A percentile compares a stretch with the other conserved stretches of the same genome.
These are phyloP conservation scores for Chionoecetes opilio DNA, from an alignment of 1,140 invertebrate genomes.

Conservation along the genomic window DNA sequence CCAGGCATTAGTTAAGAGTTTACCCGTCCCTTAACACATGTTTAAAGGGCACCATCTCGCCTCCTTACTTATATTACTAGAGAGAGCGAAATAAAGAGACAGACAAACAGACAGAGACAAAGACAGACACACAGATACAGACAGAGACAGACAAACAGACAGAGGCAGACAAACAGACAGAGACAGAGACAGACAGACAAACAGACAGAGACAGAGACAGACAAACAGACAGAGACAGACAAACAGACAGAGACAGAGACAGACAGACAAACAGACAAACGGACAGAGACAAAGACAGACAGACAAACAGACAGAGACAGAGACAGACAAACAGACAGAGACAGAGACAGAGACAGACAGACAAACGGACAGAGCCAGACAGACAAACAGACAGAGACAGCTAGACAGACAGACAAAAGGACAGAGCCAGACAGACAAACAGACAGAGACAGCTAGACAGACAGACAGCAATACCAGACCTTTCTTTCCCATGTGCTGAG, in stretches of 20 bases:
- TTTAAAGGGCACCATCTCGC: no score
- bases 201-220: constrained; percentile 46
- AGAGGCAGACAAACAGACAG: constrained; percentile 23
- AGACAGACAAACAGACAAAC: no score
- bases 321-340: constrained; percentile 46
- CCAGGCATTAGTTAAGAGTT: no score
- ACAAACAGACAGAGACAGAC: neutral
- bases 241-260: constrained; percentile 45
- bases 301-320: constrained; percentile 46
- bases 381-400: neutral
- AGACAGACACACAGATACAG: no score
- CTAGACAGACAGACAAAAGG: no score
- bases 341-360: constrained; percentile 35
- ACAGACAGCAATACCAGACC: no score
- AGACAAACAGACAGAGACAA: no score
- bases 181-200: constrained; percentile 42
- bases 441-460: no score
- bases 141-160: no score
- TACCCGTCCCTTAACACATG: no score
- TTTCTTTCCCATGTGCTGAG: neutral
- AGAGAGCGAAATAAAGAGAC: constrained; percentile 43
- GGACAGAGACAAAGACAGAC: constrained; percentile 43
- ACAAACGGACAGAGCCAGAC: neutral
- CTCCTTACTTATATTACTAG: no score
- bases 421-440: neutral